These are phyloP conservation scores for Molorchus minor DNA, from an alignment of 2,888 invertebrate genomes.

Conservation along the genomic window DNA sequence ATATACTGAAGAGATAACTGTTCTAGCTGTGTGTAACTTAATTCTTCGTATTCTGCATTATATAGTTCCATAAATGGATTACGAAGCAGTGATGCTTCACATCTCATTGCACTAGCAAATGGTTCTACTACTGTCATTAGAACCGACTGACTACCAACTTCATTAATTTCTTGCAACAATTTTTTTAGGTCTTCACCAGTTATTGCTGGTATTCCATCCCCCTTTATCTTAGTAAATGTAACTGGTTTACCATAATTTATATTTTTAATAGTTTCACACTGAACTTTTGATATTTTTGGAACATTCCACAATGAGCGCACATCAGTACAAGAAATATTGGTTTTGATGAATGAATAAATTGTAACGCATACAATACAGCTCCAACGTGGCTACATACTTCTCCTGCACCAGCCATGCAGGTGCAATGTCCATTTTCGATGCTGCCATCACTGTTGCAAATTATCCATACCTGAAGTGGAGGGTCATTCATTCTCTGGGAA, in stretches of 20 bases:
- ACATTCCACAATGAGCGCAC: slow-evolving; percentile 13
- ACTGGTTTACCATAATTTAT: too few species aligned
- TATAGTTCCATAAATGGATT: too few species aligned
- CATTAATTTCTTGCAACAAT: too few species aligned
- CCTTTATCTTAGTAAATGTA: too few species aligned
- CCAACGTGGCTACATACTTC: slow-evolving; percentile 38
- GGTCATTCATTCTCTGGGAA: slow-evolving; percentile 31
- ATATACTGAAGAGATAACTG: too few species aligned
- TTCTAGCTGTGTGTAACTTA: background rate
- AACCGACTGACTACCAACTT: too few species aligned
- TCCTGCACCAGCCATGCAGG: slow-evolving; percentile 36
- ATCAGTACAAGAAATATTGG: slow-evolving; percentile 26
- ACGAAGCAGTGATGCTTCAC: too few species aligned
- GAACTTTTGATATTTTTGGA: slow-evolving; percentile 1
- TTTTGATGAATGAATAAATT: slow-evolving; percentile 1
- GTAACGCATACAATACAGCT: slow-evolving; percentile 25
- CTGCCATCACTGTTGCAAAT: slow-evolving; percentile 27
- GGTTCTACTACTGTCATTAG: too few species aligned
- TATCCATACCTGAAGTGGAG: slow-evolving; percentile 21
- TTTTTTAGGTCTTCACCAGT: too few species aligned
- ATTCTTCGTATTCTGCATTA: slow-evolving; percentile 2
- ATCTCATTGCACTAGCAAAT: too few species aligned
- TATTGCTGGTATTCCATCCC: too few species aligned
- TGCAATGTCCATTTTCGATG: slow-evolving; percentile 33
- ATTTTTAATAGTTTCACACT: too few species aligned